Conservation (phyloP, 2,888 invertebrate genomes). For the Eristalinus sepulchralis region DNA sequence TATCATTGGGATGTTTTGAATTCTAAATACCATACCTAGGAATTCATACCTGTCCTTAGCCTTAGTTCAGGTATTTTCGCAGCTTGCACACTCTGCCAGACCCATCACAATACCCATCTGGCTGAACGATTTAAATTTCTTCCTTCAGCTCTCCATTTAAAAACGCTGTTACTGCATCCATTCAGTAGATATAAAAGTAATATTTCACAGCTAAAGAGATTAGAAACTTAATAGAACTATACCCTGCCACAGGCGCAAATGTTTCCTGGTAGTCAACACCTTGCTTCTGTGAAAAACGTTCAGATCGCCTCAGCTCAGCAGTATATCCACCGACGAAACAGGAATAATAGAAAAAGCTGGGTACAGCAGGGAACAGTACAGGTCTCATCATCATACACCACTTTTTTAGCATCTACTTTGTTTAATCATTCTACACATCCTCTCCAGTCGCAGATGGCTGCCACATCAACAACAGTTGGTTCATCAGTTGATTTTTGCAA, state of each 20-base stretch:
- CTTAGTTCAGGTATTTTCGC: constrained; percentile 51
- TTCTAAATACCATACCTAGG: no score
- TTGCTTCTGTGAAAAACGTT: constrained; percentile 13
- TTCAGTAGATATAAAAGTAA: constrained; percentile 31
- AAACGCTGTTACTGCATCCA: constrained; percentile 58
- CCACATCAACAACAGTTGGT: not conserved
- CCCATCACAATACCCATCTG: constrained; percentile 49
- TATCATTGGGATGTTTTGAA: no score
- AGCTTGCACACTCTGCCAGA: constrained; percentile 29
- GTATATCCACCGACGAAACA: no score
- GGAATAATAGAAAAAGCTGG: not conserved
- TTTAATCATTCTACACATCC: not conserved
- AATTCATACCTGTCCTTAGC: no score
- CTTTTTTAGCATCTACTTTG: not conserved
- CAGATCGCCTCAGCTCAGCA: constrained; percentile 6
- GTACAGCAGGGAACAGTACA: not conserved
- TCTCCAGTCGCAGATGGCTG: not conserved
- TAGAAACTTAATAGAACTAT: constrained; percentile 30
- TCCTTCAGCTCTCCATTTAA: no score
- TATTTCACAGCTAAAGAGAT: constrained; percentile 24
- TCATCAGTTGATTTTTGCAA: no score
- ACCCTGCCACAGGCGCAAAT: no score
- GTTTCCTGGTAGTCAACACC: constrained; percentile 28
- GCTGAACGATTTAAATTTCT: constrained; percentile 44
- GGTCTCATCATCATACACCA: not conserved